Base-by-base conservation (phyloP, 2,797 vertebrate genomes). In the Spinus pinus region DNA sequence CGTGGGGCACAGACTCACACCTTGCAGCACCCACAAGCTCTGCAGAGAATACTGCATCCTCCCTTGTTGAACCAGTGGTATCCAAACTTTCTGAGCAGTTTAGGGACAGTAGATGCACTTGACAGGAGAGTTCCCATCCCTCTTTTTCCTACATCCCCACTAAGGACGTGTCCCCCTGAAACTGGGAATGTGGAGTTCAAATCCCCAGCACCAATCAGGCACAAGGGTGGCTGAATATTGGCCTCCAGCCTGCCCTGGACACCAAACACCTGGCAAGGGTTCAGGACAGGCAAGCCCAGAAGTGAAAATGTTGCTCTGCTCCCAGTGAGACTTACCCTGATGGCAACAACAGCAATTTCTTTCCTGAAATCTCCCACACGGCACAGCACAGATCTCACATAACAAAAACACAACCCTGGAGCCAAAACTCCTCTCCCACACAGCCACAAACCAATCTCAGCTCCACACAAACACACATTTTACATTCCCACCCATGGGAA, bases 21-120 rank as follows among this genome's bases (percentile, higher is more conserved):
- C 56, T 21, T 8, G 12, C 33, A 35, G 27, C 54, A n/a, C 39
- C 1, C 1, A 12, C 8, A 23, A 33, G 33, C 30, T 73, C 62
- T 70, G 56, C 75, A 51, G 49, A 2, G 31, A 89, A 7, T 24
- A 10, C 7, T 58, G 23, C 46, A n/a, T 6, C 58, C 39, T 71
- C 23, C 28, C 16, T 46, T 0, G 0, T 0, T 11, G 53, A 35
- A 53, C 39, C 31, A 69, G 49, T 0, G 1, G 17, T 13, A 70
- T 10, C 27, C 62, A 81, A 71, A 71, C 10, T 18, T 65, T 30
- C 64, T 54, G 51, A 86, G 60, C 17, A 42, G 22, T 54, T 58
- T 18, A 71, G 83, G 61, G 31, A 74, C 21, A 64, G 16, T 0
- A 78, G 53, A 39, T 54, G 39, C 2, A 4, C 31, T 70, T 78